These are phyloP conservation scores for Oligia fasciuncula DNA, from an alignment of 2,888 invertebrate species.

Conservation along the genomic window DNA sequence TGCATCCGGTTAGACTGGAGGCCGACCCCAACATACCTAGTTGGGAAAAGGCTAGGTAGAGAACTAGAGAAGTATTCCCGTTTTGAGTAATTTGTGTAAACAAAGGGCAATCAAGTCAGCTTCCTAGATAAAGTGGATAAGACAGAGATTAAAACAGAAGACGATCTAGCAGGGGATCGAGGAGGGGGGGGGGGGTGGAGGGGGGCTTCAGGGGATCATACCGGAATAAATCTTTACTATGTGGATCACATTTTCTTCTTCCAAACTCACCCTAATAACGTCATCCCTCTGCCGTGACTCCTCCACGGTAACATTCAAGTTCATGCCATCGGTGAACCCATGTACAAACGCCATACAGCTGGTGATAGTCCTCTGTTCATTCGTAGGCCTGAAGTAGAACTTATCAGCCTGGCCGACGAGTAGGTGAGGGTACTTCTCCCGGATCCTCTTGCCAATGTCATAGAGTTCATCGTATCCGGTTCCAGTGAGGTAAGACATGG, in stretches of 20 bases:
- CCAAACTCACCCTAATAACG: conserved; percentile 78
- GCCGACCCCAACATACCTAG: not conserved
- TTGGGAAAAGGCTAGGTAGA: not conserved
- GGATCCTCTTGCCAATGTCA: conserved; percentile 87
- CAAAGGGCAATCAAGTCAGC: not conserved
- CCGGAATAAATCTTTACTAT: no score
- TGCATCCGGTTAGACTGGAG: not conserved
- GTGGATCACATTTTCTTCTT: not conserved
- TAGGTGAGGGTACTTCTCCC: conserved; percentile 82
- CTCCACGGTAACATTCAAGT: conserved; percentile 73
- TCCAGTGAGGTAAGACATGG: conserved; percentile 90
- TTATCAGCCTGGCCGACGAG: conserved; percentile 81
- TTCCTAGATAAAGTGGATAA: no score
- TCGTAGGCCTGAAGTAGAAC: conserved; percentile 91
- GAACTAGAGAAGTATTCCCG: no score
- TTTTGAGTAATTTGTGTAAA: not conserved
- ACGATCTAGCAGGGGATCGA: no score
- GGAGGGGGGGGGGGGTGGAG: no score
- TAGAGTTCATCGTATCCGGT: conserved; percentile 91
- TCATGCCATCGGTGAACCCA: conserved; percentile 81
- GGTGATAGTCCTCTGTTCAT: conserved; percentile 90
- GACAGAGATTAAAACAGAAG: no score
- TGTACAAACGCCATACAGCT: conserved; percentile 91
- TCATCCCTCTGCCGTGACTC: conserved; percentile 74
- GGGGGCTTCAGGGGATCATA: no score